Evolutionary conservation across 2,797 vertebrate species (phyloP).

Genomic region (Orientallactaga sibirica): DNA sequence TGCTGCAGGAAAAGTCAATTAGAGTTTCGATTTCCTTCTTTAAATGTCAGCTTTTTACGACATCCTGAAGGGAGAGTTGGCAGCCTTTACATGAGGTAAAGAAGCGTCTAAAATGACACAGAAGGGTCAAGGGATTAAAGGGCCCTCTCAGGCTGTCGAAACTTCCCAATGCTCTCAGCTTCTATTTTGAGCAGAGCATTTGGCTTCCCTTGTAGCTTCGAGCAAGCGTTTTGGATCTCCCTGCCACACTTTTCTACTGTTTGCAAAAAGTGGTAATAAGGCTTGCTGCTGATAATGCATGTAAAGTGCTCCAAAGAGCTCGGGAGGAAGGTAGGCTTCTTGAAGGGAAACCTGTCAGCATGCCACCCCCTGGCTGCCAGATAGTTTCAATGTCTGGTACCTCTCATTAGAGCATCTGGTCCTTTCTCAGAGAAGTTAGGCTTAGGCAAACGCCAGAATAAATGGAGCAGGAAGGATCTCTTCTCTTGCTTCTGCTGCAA

Average conservation of each 20-base stretch:
- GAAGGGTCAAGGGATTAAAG: slow-evolving; percentile 67
- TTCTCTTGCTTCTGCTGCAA: slow-evolving; percentile 44
- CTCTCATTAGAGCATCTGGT: slow-evolving; percentile 67
- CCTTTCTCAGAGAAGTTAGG: slow-evolving; percentile 65
- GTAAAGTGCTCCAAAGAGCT: background rate
- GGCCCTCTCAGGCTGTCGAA: slow-evolving; percentile 26
- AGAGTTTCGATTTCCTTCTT: slow-evolving; percentile 69
- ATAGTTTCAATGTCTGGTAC: slow-evolving; percentile 45
- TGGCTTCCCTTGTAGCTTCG: slow-evolving; percentile 39
- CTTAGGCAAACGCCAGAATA: slow-evolving; percentile 43
- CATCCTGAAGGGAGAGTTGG: slow-evolving; percentile 55
- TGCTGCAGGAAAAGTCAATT: slow-evolving; percentile 73
- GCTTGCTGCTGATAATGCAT: slow-evolving; percentile 22
- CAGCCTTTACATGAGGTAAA: background rate
- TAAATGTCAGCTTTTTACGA: slow-evolving; percentile 76
- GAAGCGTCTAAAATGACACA: slow-evolving; percentile 47
- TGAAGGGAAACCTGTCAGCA: slow-evolving; percentile 16
- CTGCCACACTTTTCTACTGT: slow-evolving; percentile 45
- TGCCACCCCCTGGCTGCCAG: slow-evolving; percentile 45
- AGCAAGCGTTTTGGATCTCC: slow-evolving; percentile 59
- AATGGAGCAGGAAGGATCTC: slow-evolving; percentile 42
- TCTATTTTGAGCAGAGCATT: slow-evolving; percentile 70
- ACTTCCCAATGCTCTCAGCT: slow-evolving; percentile 43
- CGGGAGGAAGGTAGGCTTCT: background rate
- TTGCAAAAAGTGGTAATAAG: slow-evolving; percentile 67